Base-by-base conservation (phyloP, 2,113 vertebrate species). In the Hyla sarda region DNA sequence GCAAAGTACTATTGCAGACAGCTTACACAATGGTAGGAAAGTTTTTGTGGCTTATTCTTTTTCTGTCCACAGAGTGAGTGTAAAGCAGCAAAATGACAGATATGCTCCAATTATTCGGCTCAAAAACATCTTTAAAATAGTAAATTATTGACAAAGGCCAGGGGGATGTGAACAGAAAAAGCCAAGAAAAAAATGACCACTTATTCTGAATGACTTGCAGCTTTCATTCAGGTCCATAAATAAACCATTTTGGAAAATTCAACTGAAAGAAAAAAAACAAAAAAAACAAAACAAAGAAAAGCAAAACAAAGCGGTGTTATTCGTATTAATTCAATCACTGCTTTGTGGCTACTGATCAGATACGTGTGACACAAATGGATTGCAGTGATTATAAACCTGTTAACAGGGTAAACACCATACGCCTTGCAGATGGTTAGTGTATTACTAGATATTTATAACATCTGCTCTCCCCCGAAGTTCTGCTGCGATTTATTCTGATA, bases 391-490 rank as follows among this genome's bases (percentile, higher is more conserved):
- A 73, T 83, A 73, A 83, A 73, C 65, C 48, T 83, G 83, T 47
- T 84, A 76, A 48, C 41, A 58, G 72, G 28, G 67, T 76, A 62
- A 76, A 47, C 72, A 76, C 34, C 71, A 76, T 76, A 84, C n/a
- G 41, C 83, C 73, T 65, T 84, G 83, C 54, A 84, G 83, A 84
- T 76, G 72, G 54, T 37, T n/a, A 67, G 56, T 32, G 37, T 32
- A 76, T 73, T 76, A 84, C 72, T 76, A 58, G 69, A 58, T 77
- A 76, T 76, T 84, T 84, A 76, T 65, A 84, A 84, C 83, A 84
- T 84, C 83, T 84, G 83, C 72, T 84, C 83, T 30, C n/a, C 41
- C n/a, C 82, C 50, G 32, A 75, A 41, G n/a, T 62, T 76, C 73
- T 77, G 72, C 72, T 84, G 72, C 60, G 34, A 76, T 84, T 48